Base-by-base conservation (phyloP, 2,113 vertebrate genomes). In the Rhodinocichla rosea region DNA sequence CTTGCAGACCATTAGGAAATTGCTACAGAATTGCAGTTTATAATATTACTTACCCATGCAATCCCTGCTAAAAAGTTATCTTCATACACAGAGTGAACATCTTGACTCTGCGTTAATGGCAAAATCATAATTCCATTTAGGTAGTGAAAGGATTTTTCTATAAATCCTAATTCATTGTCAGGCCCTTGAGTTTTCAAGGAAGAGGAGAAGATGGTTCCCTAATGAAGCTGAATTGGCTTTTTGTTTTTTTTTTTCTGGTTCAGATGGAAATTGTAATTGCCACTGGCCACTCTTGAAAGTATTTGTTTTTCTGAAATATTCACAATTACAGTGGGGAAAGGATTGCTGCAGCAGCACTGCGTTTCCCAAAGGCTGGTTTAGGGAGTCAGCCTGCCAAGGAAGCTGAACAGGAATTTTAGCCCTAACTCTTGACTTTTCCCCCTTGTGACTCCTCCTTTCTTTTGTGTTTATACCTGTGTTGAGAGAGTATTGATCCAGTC, bases 81-180 rank as follows among this genome's bases (percentile, higher is more conserved):
- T 92, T 87, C 67, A 50, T 76, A 75, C 28, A 65, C 62, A 92
- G 81, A 64, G 70, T 62, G 76, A 89, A 63, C 69, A 89, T 86
- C 64, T 94, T 90, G 59, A 86, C 90, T 93, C 81, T 64, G 39
- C 3, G n/a, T 96, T 93, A 94, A 83, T 93, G 83, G 75, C 69
- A 68, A 90, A 97, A 86, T 70, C 65, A 60, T 89, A 70, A 90
- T 94, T 92, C 84, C 55, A 40, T 87, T 89, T 80, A 83, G 86
- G 53, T 74, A 70, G 45, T 85, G 65, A 76, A 90, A 83, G 59
- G 44, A 53, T 78, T 96, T 95, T 89, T 91, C 84, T 91, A 49
- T 75, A 60, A 82, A 89, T 95, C 57, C 94, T 92, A 81, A 94
- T 95, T 87, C 47, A 20, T 85, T 91, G 53, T 76, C 55, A 92